Percentiles rank a stretch among this genome's conserved stretches.
Evolutionary conservation across 2,888 invertebrate genomes (phyloP).

Genomic region (Eupelmus urozonus): DNA sequence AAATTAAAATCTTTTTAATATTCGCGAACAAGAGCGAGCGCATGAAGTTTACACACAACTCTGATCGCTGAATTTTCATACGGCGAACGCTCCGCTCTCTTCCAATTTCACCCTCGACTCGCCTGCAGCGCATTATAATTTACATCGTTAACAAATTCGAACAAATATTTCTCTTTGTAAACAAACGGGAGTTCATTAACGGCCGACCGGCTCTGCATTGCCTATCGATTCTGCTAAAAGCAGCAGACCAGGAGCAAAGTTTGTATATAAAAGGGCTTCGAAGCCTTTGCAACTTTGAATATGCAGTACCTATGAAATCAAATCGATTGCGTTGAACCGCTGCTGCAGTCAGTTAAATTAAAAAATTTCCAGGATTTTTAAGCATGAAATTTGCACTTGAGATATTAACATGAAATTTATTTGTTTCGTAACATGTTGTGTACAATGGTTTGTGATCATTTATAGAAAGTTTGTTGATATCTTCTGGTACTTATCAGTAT

Average conservation of each 20-base stretch:
- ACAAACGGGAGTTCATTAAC: conserved; percentile 26
- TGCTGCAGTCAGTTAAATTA: conserved; percentile 38
- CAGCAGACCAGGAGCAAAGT: neutral
- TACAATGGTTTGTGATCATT: too few species aligned
- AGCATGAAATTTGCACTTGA: neutral
- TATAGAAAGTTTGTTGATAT: too few species aligned
- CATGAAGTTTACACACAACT: neutral
- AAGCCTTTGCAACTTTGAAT: conserved; percentile 35
- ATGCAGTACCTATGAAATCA: conserved; percentile 47
- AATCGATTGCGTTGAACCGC: conserved; percentile 27
- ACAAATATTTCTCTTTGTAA: conserved; percentile 44
- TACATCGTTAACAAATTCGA: conserved; percentile 42
- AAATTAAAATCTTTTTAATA: conserved; percentile 15
- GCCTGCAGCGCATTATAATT: neutral
- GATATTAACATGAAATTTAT: conserved; percentile 56
- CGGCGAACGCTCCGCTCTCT: neutral
- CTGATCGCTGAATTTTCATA: neutral
- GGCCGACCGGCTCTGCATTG: too few species aligned
- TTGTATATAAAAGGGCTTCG: conserved; percentile 20
- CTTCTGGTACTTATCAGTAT: too few species aligned
- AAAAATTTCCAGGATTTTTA: conserved; percentile 40
- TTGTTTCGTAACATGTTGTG: too few species aligned
- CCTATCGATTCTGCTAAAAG: conserved; percentile 40
- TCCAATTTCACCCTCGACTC: neutral
- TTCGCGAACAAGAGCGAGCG: neutral